Evolutionary conservation across 1,140 invertebrate genomes (phyloP), one percentile per base, ranked within the genome.

Genomic region (Drosophila eugracilis): DNA sequence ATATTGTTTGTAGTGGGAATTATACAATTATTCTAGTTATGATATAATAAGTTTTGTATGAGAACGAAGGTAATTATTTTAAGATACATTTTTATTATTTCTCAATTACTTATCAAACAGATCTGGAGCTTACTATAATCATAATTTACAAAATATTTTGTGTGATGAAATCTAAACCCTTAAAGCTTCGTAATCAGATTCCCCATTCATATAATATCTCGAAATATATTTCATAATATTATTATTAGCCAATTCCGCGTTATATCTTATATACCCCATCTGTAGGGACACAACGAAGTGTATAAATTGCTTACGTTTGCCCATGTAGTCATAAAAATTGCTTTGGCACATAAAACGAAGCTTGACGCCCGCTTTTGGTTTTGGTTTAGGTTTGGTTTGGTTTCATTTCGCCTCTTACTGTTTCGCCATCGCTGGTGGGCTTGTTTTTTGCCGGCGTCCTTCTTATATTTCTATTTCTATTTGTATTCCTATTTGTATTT

Each of bases 341-440:
- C 59, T 74, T 54, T 85, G 81, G 72, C 80, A 76, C 77, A 85
- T 86, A 85, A 85, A 85, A 86, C 42, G 73, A 45, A 47, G 60
- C 65, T 76, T 60, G 60, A 86, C 62, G 75, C 74, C 62, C 60
- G 59, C 65, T 66, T 66, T 69, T 63, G 74, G 36, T 59, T 72
- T 42, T 42, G 41, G 41, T 22, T 59, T 53, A 32, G 48, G 28
- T 28, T 50, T 52, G 14, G 47, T 17, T 50, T 30, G 17, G 52
- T 63, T 60, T 44, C 15, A 36, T 44, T 72, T 72, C 26, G 21
- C 30, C 52, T 19, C 65, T 54, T 17, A 14, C 22, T 66, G 36
- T 49, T 60, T 62, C 45, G 47, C 47, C 39, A 36, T 34, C 59
- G 47, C 47, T 41, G 34, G 30, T 45, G 65, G 65, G 57, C 48